Base-by-base conservation (phyloP, 2,888 invertebrate species). In the Artemia sp. region DNA sequence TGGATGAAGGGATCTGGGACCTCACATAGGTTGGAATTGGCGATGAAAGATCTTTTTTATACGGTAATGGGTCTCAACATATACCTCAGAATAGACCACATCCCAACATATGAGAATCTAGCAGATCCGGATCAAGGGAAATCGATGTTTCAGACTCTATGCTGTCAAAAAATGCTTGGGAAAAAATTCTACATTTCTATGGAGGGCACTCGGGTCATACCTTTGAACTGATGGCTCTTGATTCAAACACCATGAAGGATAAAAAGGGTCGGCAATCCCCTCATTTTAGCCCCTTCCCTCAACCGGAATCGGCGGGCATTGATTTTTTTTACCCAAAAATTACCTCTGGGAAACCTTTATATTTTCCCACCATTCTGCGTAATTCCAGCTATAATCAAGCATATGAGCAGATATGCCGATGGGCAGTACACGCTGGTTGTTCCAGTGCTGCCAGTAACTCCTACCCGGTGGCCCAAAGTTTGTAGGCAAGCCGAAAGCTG, bases 161-260 rank as follows among this genome's bases (percentile, higher is more conserved):
- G n/a, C 58, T 58, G 8, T 14, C 6, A 14, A 8, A n/a, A 3
- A 5, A 58, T n/a, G 58, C 58, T 8, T 58, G 6, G 58, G 14
- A 8, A 58, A 14, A n/a, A 58, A 14, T 58, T 14, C n/a, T 8
- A 14, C 8, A 14, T 14, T 58, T n/a, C 14, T 58, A 14, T 58
- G 58, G 58, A 14, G 6, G 58, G n/a, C 14, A n/a, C n/a, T n/a
- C n/a, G 7, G 58, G 58, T 58, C 58, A 58, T 58, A 58, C 58
- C 8, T 9, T 1, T n/a, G 19, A 58, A 7, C 58, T 58, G 5
- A 58, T 58, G 6, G 58, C 58, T 14, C 58, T 58, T 14, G 58
- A 58, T 58, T 58, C 58, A 14, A 58, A 58, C 14, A 9, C 58
- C n/a, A 58, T 58, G 58, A 58, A 7, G 58, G 58, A 58, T 58